Evolutionary conservation across 2,888 invertebrate genomes (phyloP).

Genomic region (Apamea monoglypha): DNA sequence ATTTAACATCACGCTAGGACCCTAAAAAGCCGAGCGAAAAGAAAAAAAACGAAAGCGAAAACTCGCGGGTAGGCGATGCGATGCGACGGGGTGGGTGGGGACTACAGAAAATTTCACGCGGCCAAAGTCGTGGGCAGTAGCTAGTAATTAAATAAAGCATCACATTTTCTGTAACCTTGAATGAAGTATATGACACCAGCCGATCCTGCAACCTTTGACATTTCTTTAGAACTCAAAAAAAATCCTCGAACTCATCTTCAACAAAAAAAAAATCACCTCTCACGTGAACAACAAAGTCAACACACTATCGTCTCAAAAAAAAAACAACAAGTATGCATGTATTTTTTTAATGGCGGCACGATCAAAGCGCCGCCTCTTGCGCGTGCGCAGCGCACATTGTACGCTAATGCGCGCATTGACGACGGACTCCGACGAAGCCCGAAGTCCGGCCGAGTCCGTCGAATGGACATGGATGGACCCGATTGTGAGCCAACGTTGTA

Average conservation of each 20-base stretch:
- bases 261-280: slow-evolving; percentile 18
- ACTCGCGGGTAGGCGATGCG: too few species aligned
- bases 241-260: too few species aligned
- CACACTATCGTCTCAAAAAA: slow-evolving; percentile 54
- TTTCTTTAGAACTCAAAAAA: not conserved
- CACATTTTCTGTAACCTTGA: too few species aligned
- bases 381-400: slow-evolving; percentile 77
- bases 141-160: not conserved
- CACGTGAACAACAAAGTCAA: slow-evolving; percentile 42
- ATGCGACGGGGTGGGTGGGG: too few species aligned
- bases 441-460: slow-evolving; percentile 35
- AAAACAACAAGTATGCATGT: slow-evolving; percentile 46
- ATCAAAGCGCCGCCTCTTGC: slow-evolving; percentile 70
- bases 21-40: too few species aligned
- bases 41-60: too few species aligned
- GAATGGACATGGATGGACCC: slow-evolving; percentile 52
- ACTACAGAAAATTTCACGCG: too few species aligned
- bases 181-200: not conserved
- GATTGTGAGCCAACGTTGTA: slow-evolving; percentile 52
- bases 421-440: slow-evolving; percentile 49
- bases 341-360: slow-evolving; percentile 68
- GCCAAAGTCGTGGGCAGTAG: too few species aligned
- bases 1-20: too few species aligned
- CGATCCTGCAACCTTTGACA: not conserved
- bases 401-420: slow-evolving; percentile 80